Conservation (phyloP, 2,113 vertebrate genomes). For the Ranitomeya imitator region DNA sequence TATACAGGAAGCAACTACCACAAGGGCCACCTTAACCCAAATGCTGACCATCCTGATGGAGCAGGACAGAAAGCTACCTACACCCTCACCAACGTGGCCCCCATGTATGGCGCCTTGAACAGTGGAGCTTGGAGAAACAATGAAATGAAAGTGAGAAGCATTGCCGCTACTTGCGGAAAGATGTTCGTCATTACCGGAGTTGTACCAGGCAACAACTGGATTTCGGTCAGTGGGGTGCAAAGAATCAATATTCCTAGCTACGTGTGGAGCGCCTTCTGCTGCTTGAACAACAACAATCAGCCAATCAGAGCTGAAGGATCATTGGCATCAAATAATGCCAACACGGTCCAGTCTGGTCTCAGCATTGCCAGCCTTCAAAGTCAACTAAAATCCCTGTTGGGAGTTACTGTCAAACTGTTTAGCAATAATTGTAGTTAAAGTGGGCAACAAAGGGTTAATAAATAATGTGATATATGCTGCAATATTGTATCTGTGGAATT, state of each 20-base stretch:
- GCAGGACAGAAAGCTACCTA: conserved; percentile 31
- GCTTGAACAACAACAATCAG: conserved; percentile 50
- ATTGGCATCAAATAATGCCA: conserved; percentile 42
- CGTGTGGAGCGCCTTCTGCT: conserved; percentile 50
- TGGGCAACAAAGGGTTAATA: not conserved
- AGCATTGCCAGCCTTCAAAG: conserved; percentile 34
- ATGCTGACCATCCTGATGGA: conserved; percentile 49
- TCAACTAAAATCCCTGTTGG: conserved; percentile 13
- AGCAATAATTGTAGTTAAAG: conserved; percentile 22
- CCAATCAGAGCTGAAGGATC: conserved; percentile 45
- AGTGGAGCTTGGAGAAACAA: conserved; percentile 43
- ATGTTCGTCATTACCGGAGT: conserved; percentile 44
- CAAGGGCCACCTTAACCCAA: conserved; percentile 48
- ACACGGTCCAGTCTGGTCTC: conserved; percentile 19
- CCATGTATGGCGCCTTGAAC: conserved; percentile 45
- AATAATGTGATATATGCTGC: not conserved
- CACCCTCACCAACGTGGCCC: conserved; percentile 50
- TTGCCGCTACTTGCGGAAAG: conserved; percentile 34
- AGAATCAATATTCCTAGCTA: conserved; percentile 47
- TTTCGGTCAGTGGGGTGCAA: conserved; percentile 24
- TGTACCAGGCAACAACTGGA: conserved; percentile 51
- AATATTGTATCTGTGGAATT: not conserved
- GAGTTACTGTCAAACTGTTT: conserved; percentile 27
- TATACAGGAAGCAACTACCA: conserved; percentile 46
- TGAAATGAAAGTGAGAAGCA: conserved; percentile 26